Percentiles rank a stretch among this genome's conserved stretches.
Evolutionary conservation across 2,888 invertebrate genomes (phyloP).

Genomic region (Automeris io): DNA sequence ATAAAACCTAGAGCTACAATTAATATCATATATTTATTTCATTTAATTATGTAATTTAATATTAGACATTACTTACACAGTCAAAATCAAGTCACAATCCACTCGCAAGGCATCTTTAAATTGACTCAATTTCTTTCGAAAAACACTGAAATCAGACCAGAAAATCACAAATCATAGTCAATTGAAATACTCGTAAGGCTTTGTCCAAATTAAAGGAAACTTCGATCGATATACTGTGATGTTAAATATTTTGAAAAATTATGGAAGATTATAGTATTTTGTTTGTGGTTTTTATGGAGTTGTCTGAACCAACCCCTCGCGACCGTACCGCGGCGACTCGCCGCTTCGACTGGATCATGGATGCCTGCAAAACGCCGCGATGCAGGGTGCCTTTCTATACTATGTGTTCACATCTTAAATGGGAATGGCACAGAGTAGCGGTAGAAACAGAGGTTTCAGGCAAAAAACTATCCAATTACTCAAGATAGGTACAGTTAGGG

Average conservation of each 20-base stretch:
- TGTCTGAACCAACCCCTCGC: constrained; percentile 28
- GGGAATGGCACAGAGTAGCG: constrained; percentile 53
- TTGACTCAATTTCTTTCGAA: neutral
- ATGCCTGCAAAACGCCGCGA: constrained; percentile 31
- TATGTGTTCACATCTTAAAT: constrained; percentile 73
- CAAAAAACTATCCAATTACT: neutral
- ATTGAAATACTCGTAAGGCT: no score
- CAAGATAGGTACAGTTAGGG: neutral
- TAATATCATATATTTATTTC: no score
- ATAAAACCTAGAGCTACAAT: no score
- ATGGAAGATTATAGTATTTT: no score
- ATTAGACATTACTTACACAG: neutral
- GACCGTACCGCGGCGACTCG: constrained; percentile 47
- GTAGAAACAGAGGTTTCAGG: constrained; percentile 9
- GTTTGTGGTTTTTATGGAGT: no score
- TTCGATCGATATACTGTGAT: no score
- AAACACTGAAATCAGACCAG: neutral
- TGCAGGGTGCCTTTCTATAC: constrained; percentile 48
- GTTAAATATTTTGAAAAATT: no score
- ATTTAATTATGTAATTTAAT: no score
- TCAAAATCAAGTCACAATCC: neutral
- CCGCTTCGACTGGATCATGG: constrained; percentile 59
- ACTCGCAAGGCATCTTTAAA: constrained; percentile 1
- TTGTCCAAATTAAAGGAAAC: no score
- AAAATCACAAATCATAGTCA: no score